Base-by-base conservation (phyloP, 1,140 invertebrate species). In the Zaprionus kolodkinae region DNA sequence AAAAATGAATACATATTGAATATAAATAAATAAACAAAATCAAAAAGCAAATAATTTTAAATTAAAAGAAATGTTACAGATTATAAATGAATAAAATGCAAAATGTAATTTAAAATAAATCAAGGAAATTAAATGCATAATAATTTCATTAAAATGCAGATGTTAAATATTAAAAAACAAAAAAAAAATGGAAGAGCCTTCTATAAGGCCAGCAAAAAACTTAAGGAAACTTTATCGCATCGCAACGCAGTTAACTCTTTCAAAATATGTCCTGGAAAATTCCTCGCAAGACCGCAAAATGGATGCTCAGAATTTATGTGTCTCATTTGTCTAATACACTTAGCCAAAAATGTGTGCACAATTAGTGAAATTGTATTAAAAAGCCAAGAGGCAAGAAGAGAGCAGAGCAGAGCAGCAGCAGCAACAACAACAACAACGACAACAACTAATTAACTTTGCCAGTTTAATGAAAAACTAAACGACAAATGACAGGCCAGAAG, bases 391-490 rank as follows among this genome's bases (percentile, higher is more conserved):
- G 35, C 30, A 55, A 40, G 15, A 38, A 72, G 17, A 17, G 1
- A 6, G 6, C 13, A n/a, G 64, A 69, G 21, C 21, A 21, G 21
- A 21, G n/a, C n/a, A n/a, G n/a, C n/a, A n/a, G n/a, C n/a, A n/a
- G n/a, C n/a, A n/a, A n/a, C n/a, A n/a, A n/a, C 40, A 50, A 72
- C 52, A 79, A 67, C n/a, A n/a, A n/a, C n/a, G n/a, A n/a, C n/a
- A n/a, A n/a, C 60, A 75, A 83, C 72, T 83, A 83, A 87, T 88
- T 87, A 83, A 83, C 75, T 87, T 75, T 63, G 67, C 35, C 77
- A 67, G 73, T 78, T 88, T 88, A 87, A 83, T 88, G 77, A 83
- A 87, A 87, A 87, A 76, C 79, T 73, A 76, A 86, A 73, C 66
- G 83, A 71, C 66, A 79, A 82, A 79, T 65, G 63, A 71, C 65